Evolutionary conservation across 2,888 invertebrate genomes (phyloP), one percentile per base, ranked within the genome.

Genomic region (Noctua comes): DNA sequence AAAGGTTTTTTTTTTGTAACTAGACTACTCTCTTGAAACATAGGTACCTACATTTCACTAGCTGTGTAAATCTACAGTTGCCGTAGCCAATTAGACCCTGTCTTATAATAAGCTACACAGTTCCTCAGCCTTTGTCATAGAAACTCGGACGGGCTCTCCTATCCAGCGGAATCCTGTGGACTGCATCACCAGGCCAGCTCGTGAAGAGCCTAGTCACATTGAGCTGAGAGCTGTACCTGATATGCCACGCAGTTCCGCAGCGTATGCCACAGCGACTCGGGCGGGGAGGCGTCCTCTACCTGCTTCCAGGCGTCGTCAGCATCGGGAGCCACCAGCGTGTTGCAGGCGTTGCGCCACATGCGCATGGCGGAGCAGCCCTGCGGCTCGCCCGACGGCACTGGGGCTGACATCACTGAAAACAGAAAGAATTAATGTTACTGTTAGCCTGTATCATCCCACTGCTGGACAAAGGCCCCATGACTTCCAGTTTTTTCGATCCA

Each of bases 231-330:
- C 36, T 18, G 11, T 70, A 96, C 96, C 94, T 96, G 96, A 82
- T 96, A 95, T 36, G 95, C 94, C 21, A 96, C 94, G 73, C 96
- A 96, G 91, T 96, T 96, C 77, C 93, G 89, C 0, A 97, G 91
- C 6, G 96, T 95, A 80, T 96, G 96, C 96, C 96, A 97, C 64
- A 95, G 88, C 13, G 90, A 89, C 83, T 95, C 95, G 0, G 94
- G 90, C 0, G 95, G 93, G 0, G 95, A 93, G 18, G 92, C 87
- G 0, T 91, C 92, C 2, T 91, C 92, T 57, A 97, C 89, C 86
- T 92, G 91, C 62, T 90, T 84, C 96, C 96, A 97, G 1, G 94
- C 94, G 18, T 91, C 93, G 27, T 94, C 94, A 0, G 93, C 90
- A 66, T 90, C 91, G 6, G 95, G 93, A 24, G 94, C 94, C 24